Conservation (phyloP, 1,140 invertebrate species). For the Nautilus pompilius region DNA sequence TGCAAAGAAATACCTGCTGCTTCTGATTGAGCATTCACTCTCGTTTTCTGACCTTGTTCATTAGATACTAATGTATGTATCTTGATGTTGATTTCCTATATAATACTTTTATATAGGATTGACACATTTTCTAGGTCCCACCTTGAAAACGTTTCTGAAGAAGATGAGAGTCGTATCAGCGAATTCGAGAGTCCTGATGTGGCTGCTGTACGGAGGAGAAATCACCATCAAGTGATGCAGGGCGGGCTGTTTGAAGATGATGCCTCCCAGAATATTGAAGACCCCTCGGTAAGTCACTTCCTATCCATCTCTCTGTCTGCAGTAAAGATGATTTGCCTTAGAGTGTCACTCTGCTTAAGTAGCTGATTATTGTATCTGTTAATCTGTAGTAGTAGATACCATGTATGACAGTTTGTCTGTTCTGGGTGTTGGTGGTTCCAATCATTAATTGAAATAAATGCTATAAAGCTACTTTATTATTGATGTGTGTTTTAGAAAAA, state of each 20-base stretch:
- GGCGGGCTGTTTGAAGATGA: constrained; percentile 13
- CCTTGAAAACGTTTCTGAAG: constrained; percentile 7
- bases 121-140: constrained; percentile 23
- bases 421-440: not conserved
- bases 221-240: constrained; percentile 6
- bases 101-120: constrained; percentile 22
- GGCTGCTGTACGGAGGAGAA: constrained; percentile 5
- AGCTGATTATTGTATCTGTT: not conserved
- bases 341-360: not conserved
- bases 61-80: not conserved
- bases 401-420: not conserved
- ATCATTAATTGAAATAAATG: not conserved
- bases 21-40: not conserved
- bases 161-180: constrained; percentile 3
- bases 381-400: not conserved
- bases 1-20: not conserved
- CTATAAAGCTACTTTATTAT: too few relatives aligned
- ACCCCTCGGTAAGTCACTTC: constrained; percentile 20
- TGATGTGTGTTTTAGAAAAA: too few relatives aligned
- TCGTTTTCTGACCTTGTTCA: not conserved
- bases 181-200: constrained; percentile 14
- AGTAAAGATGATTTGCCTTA: too few relatives aligned
- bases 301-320: not conserved
- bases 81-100: not conserved
- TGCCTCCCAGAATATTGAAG: constrained; percentile 25